Base-by-base conservation (phyloP, 2,113 vertebrate species). In the Candoia aspera region DNA sequence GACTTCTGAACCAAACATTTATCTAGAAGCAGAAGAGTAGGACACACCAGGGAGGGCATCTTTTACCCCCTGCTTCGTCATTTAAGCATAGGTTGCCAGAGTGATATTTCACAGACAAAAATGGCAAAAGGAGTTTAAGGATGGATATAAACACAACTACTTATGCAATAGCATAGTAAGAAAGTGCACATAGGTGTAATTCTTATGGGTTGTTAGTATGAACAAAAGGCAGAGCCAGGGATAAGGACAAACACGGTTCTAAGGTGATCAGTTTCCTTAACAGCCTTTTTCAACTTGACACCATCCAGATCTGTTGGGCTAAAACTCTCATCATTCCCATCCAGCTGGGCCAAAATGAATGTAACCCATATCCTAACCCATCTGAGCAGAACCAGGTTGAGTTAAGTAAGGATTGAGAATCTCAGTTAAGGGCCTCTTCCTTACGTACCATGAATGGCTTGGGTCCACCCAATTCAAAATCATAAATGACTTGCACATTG, bases 1-100 rank as follows among this genome's bases (percentile, higher is more conserved):
- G 93, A 95, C 94, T 97, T 96, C 94, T 93, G 93, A 96, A 94
- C 64, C 88, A 93, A 97, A 95, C 95, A 90, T 94, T 95, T 93
- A 91, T 95, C 93, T 93, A 94, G 93, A 88, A 93, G 88, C 33
- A 29, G 93, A 97, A 93, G 90, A 95, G 95, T 60, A 87, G 68
- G 92, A 93, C 57, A 95, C 91, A 92, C 84, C 68, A 88, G 17
- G 58, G 59, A 54, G 73, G 73, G 55, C 19, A 79, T 79, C 33
- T 79, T 79, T 33, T 19, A 37, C 33, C 73, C 33, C 73, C 73
- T 8, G 79, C 33, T 84, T 89, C 57, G n/a, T 84, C 23, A 49
- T 8, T 59, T 58, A 88, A 59, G 29, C 19, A 26, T 26, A 84
- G 57, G 8, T 58, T 85, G 83, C 26, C 62, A 59, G 58, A 91